Conservation (phyloP, 1,140 invertebrate genomes). For the Zaprionus nigranus region DNA sequence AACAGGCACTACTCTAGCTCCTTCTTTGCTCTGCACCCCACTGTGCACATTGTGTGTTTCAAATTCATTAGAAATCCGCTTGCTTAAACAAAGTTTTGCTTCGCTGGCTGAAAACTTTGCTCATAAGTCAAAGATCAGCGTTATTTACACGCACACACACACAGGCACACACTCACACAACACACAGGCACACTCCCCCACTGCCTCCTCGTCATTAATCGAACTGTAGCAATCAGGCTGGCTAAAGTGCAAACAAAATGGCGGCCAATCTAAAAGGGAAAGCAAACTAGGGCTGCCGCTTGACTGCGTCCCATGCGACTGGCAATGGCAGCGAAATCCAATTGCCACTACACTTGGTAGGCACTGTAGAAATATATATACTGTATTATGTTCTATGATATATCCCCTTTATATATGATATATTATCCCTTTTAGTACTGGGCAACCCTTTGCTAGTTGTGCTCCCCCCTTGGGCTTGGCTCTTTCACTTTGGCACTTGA, state of each 20-base stretch:
- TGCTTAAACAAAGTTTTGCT: slow-evolving; percentile 52
- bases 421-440: neutral
- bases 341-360: slow-evolving; percentile 4
- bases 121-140: slow-evolving; percentile 63
- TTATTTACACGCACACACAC: slow-evolving; percentile 46
- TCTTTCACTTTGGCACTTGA: slow-evolving; percentile 9
- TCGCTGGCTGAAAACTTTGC: slow-evolving; percentile 55
- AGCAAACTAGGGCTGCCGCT: slow-evolving; percentile 32
- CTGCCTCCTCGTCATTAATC: slow-evolving; percentile 1
- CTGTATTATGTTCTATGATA: neutral
- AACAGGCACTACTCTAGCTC: neutral
- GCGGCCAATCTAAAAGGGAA: slow-evolving; percentile 22
- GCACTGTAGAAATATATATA: neutral
- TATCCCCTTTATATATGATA: neutral
- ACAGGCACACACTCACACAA: neutral
- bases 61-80: slow-evolving; percentile 47
- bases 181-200: neutral
- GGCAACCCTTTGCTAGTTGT: neutral
- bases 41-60: slow-evolving; percentile 3
- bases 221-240: slow-evolving; percentile 33
- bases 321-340: neutral
- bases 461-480: too few relatives aligned
- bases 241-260: slow-evolving; percentile 35
- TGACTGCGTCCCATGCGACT: slow-evolving; percentile 22
- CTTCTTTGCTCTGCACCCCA: neutral